Base-by-base conservation (phyloP, 2,113 vertebrate species). In the Pyxicephalus adspersus region DNA sequence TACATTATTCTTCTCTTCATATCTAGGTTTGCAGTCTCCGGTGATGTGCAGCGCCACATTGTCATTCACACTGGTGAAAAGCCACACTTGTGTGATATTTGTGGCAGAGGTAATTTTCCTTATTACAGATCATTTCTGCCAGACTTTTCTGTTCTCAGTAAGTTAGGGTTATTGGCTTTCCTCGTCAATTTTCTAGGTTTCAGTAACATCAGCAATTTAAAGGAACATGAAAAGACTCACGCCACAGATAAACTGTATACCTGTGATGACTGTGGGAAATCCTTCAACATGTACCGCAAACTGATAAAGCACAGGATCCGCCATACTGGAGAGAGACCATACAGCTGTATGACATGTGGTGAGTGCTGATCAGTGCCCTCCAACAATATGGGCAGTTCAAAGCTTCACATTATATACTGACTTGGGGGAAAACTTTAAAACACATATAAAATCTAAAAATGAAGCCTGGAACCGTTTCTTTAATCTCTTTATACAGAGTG, bases 261-360 rank as follows among this genome's bases (percentile, higher is more conserved):
- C n/a, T 99, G 98, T 77, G 96, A 99, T 29, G 94, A 97, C 83
- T 99, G 97, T 60, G 97, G 97, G 11, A 99, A 98, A 84, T 96
- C 97, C 0, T 99, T 99, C 87, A 98, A 98, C 88, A 97, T 97
- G 83, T 96, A 96, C 84, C 87, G 97, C 76, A 99, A 99, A 83
- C 88, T 99, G 67, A 92, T 96, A 29, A 98, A 98, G 87, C 98
- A 99, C 90, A 91, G 94, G 9, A 89, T 93, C 0, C 92, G 96
- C 13, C 98, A 99, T 80, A 90, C 92, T 0, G 97, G 98, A 28
- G 94, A 98, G 85, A 96, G 94, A 86, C 94, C 96, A 0, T 95
- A 99, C 88, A 94, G 92, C 92, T 99, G 98, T 61, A 88, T 93
- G 22, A 97, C 96, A 28, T 99, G 97, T 77, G 97, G 98, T 99